Evolutionary conservation across 2,797 vertebrate species (phyloP), one percentile per base, ranked within the genome.

Genomic region (Todus mexicanus): DNA sequence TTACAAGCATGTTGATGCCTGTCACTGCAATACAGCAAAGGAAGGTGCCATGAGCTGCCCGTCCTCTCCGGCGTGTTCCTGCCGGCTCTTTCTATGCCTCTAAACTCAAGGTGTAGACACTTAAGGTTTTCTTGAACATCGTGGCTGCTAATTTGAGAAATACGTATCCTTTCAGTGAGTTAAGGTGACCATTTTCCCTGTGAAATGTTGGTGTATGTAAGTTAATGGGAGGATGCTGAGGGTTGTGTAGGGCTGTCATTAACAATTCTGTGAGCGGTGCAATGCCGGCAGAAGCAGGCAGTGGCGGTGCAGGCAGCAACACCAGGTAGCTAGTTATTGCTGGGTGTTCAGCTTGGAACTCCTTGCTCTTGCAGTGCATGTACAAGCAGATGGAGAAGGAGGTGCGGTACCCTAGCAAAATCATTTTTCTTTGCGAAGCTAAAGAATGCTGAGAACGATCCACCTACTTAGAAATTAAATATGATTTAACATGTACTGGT

Each of bases 1-100:
- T 59, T 23, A 7, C 0, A 0, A 2, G 3, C 11, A 1, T n/a
- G n/a, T n/a, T 21, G 37, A 3, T 27, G 45, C 5, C 38, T 73
- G 61, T 31, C 71, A 6, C 45, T 57, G 54, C 27, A 38, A 38
- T 38, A 20, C 35, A 35, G 75, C 68, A 69, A 35, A 64, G 53
- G 65, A 48, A 56, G 37, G 38, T 85, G 69, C 31, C 82, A 7
- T 0, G 27, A 91, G 79, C 43, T 54, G n/a, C 79, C 68, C n/a
- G 16, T 84, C 17, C 88, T 94, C 79, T 83, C 56, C 88, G 8
- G 1, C 1, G 0, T 10, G 15, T n/a, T 66, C 85, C 35, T 80
- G 51, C 31, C 26, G 25, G 38, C 45, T 7, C 25, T 64, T 76
- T 21, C 72, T 53, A 5, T 37, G 25, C n/a, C 48, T n/a, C 77